Evolutionary conservation across 2,888 invertebrate genomes (phyloP), one percentile per base, ranked within the genome.

Genomic region (Andrena camellia): DNA sequence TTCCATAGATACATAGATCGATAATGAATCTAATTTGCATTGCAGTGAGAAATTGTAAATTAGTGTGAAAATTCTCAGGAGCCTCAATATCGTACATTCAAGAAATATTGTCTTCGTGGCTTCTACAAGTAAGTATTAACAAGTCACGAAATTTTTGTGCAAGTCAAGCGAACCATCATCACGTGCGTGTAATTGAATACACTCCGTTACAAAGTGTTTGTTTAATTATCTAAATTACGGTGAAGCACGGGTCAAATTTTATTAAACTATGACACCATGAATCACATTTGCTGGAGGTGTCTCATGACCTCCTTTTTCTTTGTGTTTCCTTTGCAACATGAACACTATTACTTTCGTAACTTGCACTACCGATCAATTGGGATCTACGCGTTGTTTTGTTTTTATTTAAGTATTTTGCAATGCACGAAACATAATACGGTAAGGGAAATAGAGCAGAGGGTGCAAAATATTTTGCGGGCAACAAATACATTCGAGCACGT

Each of bases 151-250:
- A 26, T 68, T 54, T 68, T 68, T 48, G 13, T 42, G 2, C 1
- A 10, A 64, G 59, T 29, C 33, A 42, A 3, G 26, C 8, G 29
- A 17, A n/a, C 20, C 23, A n/a, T 33, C 31, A 4, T 7, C 23
- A 62, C 31, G 23, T 17, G 8, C 23, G 8, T 26, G 67, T 31
- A 48, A 33, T 1, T 67, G 17, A 48, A 57, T 71, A 57, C 17
- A 6, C 3, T 20, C 29, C 23, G 13, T 52, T 8, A 33, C 26
- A n/a, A 68, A 71, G 26, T 29, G 20, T 77, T 59, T 20, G 50
- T 62, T 23, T 82, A 78, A 86, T 86, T 86, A 87, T 81, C 78
- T 17, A 76, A 54, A 87, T 84, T 78, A 62, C 29, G n/a, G 26
- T 29, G 69, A 69, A 81, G 48, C 31, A 69, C 17, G 20, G 74